These are phyloP conservation scores for Baronia brevicornis DNA, from an alignment of 2,888 invertebrate species.

Conservation along the genomic window DNA sequence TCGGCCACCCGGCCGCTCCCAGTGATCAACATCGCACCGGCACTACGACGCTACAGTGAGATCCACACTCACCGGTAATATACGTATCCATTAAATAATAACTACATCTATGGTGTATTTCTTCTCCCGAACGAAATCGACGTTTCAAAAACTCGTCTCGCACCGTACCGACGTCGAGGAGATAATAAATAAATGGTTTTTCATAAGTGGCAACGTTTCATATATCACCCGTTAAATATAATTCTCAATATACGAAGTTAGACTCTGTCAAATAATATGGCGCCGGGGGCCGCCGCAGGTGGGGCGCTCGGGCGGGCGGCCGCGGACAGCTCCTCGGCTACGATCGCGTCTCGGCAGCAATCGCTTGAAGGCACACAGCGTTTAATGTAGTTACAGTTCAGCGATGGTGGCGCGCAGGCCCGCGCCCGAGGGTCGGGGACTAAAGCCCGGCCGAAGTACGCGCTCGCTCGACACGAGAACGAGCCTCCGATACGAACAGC, in stretches of 20 bases:
- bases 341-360: slow-evolving; percentile 78
- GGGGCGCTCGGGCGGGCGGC: slow-evolving; percentile 55
- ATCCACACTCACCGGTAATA: slow-evolving; percentile 56
- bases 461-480: no score
- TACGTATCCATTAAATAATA: slow-evolving; percentile 63
- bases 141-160: slow-evolving; percentile 73
- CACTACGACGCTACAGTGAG: slow-evolving; percentile 65
- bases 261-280: slow-evolving; percentile 57
- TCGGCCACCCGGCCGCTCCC: slow-evolving; percentile 31
- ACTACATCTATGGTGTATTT: slow-evolving; percentile 72
- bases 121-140: slow-evolving; percentile 74
- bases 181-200: slow-evolving; percentile 71
- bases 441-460: no score
- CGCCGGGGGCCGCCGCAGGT: slow-evolving; percentile 57
- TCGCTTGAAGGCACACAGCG: slow-evolving; percentile 90
- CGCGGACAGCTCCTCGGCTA: slow-evolving; percentile 62
- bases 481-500: no score
- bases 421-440: no score
- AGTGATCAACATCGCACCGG: slow-evolving; percentile 71
- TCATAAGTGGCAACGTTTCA: slow-evolving; percentile 74
- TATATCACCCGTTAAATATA: slow-evolving; percentile 75
- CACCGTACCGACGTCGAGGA: slow-evolving; percentile 72
- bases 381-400: slow-evolving; percentile 77
- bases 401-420: slow-evolving; percentile 59
- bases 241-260: slow-evolving; percentile 74